These are phyloP conservation scores for Pipra filicauda DNA, from an alignment of 2,113 vertebrate species.

Conservation along the genomic window DNA sequence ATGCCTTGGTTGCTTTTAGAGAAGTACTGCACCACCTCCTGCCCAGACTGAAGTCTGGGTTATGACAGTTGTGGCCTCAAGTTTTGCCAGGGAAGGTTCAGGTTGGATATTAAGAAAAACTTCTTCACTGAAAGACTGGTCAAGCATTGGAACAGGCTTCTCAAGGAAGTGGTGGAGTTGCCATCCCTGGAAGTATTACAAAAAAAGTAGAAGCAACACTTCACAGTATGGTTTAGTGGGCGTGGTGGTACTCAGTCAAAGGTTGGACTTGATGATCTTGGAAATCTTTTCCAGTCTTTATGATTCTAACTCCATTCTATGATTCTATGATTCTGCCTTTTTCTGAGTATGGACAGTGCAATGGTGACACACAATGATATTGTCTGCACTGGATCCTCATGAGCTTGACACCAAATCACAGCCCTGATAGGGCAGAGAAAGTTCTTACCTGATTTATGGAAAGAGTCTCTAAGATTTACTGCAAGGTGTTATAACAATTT, in stretches of 20 bases:
- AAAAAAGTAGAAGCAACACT: neutral
- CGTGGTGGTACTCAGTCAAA: accelerated
- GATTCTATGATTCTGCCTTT: neutral
- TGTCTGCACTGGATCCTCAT: accelerated
- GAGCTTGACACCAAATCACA: accelerated
- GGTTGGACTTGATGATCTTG: neutral
- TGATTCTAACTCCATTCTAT: neutral
- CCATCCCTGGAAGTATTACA: neutral
- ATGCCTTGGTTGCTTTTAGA: neutral
- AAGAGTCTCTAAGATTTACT: neutral
- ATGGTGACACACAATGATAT: accelerated
- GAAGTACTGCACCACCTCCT: neutral
- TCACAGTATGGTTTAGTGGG: neutral
- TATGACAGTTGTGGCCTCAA: neutral
- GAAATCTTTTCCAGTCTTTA: neutral
- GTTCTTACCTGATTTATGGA: neutral
- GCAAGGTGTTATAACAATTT: neutral
- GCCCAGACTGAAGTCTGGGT: neutral
- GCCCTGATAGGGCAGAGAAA: neutral
- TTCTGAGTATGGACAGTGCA: neutral
- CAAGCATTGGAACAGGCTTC: neutral
- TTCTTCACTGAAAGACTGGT: neutral
- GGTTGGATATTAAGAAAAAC: neutral
- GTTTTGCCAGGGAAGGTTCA: neutral
- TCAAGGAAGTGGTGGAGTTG: neutral